Evolutionary conservation across 2,113 vertebrate genomes (phyloP).

Genomic region (Cygnus atratus): DNA sequence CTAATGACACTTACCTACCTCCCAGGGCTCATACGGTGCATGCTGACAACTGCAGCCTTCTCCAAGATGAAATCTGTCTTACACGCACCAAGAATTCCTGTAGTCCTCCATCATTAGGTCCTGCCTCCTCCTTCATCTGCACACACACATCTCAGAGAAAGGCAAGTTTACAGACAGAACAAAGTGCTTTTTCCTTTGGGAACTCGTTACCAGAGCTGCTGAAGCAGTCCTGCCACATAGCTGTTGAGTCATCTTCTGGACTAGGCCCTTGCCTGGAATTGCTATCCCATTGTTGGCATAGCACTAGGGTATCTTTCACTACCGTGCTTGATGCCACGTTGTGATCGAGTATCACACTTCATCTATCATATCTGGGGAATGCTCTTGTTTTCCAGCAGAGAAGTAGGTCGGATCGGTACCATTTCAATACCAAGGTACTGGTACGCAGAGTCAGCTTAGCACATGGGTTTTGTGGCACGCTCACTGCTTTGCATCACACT

Average conservation of each 20-base stretch:
- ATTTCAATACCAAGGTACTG: neutral
- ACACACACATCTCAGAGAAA: neutral
- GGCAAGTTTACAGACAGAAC: neutral
- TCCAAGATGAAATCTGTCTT: neutral
- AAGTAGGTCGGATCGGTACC: neutral
- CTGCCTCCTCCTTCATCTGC: neutral
- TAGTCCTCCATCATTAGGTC: neutral
- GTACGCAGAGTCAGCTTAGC: neutral
- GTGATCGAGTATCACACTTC: neutral
- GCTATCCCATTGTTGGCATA: neutral
- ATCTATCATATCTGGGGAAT: neutral
- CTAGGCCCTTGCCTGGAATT: neutral
- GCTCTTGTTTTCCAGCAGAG: neutral
- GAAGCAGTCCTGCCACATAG: neutral
- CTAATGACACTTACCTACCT: neutral
- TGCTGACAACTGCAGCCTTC: neutral
- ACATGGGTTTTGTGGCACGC: neutral
- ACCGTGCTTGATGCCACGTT: fast-evolving
- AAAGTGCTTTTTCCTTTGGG: neutral
- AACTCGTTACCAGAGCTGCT: neutral
- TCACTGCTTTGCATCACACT: neutral
- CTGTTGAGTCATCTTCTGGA: neutral
- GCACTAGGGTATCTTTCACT: neutral
- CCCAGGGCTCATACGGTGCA: fast-evolving
- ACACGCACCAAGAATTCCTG: fast-evolving